A percentile compares a stretch with the other conserved stretches of the same genome.
phyloP scores from a whole-genome alignment of 2,888 invertebrate genomes.

The Netelia fuscicornis region DNA sequence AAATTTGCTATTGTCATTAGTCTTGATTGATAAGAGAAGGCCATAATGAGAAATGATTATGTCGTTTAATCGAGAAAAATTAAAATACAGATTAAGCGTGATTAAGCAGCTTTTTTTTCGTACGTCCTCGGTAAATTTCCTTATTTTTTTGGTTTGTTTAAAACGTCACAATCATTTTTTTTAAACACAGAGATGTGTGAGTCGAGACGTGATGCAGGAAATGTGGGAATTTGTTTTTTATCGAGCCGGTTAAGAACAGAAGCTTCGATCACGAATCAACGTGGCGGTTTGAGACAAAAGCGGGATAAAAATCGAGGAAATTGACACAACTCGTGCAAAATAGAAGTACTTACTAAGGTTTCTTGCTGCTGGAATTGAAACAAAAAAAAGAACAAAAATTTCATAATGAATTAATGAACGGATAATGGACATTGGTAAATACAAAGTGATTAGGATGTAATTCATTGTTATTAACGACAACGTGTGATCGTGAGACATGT shows the following conservation, averaged over 20 bases:
- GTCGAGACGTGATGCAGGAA: slow-evolving; percentile 21
- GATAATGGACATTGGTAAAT: slow-evolving; percentile 64
- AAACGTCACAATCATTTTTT: background rate
- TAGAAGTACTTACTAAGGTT: slow-evolving; percentile 88
- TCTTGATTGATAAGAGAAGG: slow-evolving; percentile 79
- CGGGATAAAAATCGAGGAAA: slow-evolving; percentile 51
- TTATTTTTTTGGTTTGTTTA: background rate
- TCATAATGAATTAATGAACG: slow-evolving; percentile 74
- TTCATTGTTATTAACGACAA: slow-evolving; percentile 55
- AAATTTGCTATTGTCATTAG: slow-evolving; percentile 53
- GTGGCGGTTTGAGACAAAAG: slow-evolving; percentile 37
- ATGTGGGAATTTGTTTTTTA: slow-evolving; percentile 1
- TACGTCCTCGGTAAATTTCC: slow-evolving; percentile 35
- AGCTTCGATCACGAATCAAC: background rate
- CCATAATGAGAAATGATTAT: slow-evolving; percentile 74
- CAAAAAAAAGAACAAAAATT: slow-evolving; percentile 75
- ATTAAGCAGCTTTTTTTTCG: slow-evolving; percentile 23
- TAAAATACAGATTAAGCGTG: slow-evolving; percentile 28
- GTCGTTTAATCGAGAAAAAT: slow-evolving; percentile 14
- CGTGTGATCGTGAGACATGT: slow-evolving; percentile 37
- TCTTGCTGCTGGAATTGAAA: slow-evolving; percentile 88
- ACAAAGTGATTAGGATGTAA: slow-evolving; percentile 54
- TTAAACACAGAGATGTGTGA: slow-evolving; percentile 13
- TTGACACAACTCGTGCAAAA: slow-evolving; percentile 72
- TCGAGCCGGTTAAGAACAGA: background rate